Base-by-base conservation (phyloP, 2,888 invertebrate genomes). In the Eueremaeus valkanovi region DNA sequence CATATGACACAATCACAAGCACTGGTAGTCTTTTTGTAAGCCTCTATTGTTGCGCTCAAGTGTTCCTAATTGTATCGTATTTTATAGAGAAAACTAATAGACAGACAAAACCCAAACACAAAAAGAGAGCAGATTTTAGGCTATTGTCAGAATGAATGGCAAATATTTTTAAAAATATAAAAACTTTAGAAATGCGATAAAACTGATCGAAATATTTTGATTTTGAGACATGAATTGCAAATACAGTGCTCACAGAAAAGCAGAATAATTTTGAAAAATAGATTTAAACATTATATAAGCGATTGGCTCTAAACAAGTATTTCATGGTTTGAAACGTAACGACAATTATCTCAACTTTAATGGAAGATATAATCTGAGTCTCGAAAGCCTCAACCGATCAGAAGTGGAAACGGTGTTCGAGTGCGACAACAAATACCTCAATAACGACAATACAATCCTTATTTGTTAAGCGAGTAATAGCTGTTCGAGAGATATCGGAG, bases 341-440 rank as follows among this genome's bases (percentile, higher is more conserved):
- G 31, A 11, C 27, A 31, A 61, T 21, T 61, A 61, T 6, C 27
- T 11, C 27, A 61, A 61, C 61, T 31, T 9, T 61, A 31, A 61
- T 31, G 29, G 61, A 27, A 31, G 61, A 61, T 13, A 31, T 61
- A 61, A 61, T 61, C 61, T 55, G 21, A 45, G 45, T n/a, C n/a
- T n/a, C 55, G 18, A 55, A 55, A 55, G 27, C 24, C 55, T 9
- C 9, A 55, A 55, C 16, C 11, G 18, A 55, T 55, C 55, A 55
- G 21, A 55, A 18, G 24, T 21, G 55, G 24, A 51, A 45, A n/a
- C 24, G 55, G 24, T 55, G 55, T 55, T 31, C n/a, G 31, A 61
- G 31, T 29, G 27, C 61, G 61, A 61, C 61, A 61, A 31, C 31
- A 61, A 61, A 61, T 61, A 61, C 61, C 61, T 24, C 61, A 61